Base-by-base conservation (phyloP, 2,113 vertebrate genomes). In the Tachysurus fulvidraco region DNA sequence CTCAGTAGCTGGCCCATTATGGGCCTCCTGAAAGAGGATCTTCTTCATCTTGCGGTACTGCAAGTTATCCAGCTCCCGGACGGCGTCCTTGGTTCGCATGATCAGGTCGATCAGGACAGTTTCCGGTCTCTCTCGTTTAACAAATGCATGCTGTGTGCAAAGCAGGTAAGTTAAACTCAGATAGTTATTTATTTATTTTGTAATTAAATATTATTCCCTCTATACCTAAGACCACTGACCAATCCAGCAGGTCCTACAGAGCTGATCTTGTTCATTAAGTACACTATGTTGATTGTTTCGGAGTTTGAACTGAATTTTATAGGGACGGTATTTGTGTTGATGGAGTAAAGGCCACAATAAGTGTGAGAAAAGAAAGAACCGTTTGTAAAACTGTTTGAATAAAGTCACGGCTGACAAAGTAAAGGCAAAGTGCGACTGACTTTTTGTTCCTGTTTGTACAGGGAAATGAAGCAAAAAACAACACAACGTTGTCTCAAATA, bases 21-120 rank as follows among this genome's bases (percentile, higher is more conserved):
- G 96, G 3, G 96, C 94, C 84, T 98, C 97, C 89, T 97, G 96
- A 88, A 98, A 97, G 25, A 98, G 95, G 82, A 98, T 96, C 93
- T 97, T 98, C 94, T 97, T 98, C 97, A 98, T 98, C 88, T 97
- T 98, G 74, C 97, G 96, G 90, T 98, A 98, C 92, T 98, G 97
- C 91, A 98, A 91, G 91, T 98, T 98, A 92, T 98, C 97, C 88
- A 98, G 92, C 89, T 98, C 97, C 74, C 96, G 93, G 74, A 98
- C 97, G 0, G 97, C 97, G 46, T 97, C 97, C 93, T 98, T 98
- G 65, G 77, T 90, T 44, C 88, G 81, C 78, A 89, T 80, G 62
- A 89, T 89, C 59, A 88, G 59, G 65, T 91, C 90, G 41, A 91
- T 88, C 71, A 91, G 87, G 67, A 91, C 90, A 73, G 90, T 88